phyloP scores from a whole-genome alignment of 2,113 vertebrate genomes.

The Tylochromis polylepis region DNA sequence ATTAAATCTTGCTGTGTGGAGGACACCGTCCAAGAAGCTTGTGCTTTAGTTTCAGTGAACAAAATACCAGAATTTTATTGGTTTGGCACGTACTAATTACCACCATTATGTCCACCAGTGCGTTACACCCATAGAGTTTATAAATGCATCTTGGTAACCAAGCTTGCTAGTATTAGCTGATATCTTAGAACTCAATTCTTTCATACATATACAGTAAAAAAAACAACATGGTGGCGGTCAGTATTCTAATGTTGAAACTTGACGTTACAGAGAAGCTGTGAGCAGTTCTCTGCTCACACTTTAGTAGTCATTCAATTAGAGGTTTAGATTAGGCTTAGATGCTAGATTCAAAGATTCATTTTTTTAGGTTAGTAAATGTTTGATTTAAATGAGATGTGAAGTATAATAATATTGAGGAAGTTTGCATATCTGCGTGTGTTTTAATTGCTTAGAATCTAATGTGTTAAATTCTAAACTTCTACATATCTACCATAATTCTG shows the following conservation, averaged over 20 bases:
- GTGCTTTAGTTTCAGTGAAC: too few relatives aligned
- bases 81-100: too few relatives aligned
- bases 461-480: not conserved
- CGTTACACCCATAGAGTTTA: not conserved
- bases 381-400: not conserved
- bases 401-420: not conserved
- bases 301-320: too few relatives aligned
- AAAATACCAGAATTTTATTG: too few relatives aligned
- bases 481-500: not conserved
- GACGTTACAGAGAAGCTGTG: too few relatives aligned
- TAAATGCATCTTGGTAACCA: not conserved
- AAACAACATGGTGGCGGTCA: not conserved
- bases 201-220: not conserved
- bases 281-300: too few relatives aligned
- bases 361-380: not conserved
- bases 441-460: not conserved
- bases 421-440: not conserved
- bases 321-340: not conserved
- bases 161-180: not conserved
- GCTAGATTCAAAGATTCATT: not conserved
- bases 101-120: not conserved
- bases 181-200: fast-evolving
- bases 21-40: fast-evolving
- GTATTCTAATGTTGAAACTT: too few relatives aligned
- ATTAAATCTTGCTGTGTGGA: not conserved